Conservation (phyloP, 2,113 vertebrate genomes). For the Saccopteryx bilineata region DNA sequence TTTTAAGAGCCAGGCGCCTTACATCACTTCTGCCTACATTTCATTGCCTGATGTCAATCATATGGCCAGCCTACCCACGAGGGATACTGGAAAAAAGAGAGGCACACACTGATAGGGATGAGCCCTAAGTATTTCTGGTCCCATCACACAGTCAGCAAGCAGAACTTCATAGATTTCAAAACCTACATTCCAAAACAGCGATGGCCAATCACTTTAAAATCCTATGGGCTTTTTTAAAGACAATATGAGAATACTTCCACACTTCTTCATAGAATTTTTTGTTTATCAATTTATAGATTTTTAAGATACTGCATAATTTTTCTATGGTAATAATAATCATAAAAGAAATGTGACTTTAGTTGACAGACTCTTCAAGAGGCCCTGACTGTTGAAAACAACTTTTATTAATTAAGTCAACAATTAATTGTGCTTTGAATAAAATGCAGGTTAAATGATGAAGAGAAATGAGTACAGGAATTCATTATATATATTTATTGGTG, state of each 20-base stretch:
- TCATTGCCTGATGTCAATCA: not conserved
- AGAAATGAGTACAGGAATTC: not conserved
- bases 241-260: not conserved
- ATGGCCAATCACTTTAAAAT: not conserved
- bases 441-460: not conserved
- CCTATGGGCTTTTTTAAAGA: not conserved
- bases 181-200: not conserved
- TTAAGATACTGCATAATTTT: conserved; percentile 22
- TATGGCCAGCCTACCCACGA: not conserved
- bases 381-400: not conserved
- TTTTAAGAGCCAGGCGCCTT: not conserved
- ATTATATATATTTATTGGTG: not conserved
- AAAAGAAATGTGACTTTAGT: not conserved
- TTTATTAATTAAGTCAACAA: conserved; percentile 15
- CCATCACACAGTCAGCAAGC: not conserved
- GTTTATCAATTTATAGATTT: not conserved
- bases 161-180: not conserved
- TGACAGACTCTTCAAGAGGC: not conserved
- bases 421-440: not conserved
- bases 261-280: not conserved
- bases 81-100: not conserved
- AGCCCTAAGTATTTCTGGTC: not conserved
- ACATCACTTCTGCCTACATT: not conserved
- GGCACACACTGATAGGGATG: too few relatives aligned
- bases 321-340: not conserved